Base-by-base conservation (phyloP, 2,888 invertebrate species). In the Heteromurus nitidus region DNA sequence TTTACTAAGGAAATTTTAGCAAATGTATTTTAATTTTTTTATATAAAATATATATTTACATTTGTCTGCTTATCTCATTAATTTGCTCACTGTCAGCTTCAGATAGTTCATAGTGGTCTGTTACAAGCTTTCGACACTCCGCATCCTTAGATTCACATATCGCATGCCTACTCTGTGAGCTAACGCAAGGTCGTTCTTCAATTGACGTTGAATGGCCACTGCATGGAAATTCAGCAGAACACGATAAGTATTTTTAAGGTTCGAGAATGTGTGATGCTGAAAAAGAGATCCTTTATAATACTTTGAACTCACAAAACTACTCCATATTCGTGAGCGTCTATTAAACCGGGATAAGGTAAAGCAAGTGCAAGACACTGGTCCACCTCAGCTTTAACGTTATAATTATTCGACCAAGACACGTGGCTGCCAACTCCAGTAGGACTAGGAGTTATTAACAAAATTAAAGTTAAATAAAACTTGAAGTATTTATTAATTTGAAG, bases 1-100 rank as follows among this genome's bases (percentile, higher is more conserved):
- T 22, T 64, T 24, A 11, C 74, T 74, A 44, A 20, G 11, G 20
- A 9, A 50, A 53, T n/a, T n/a, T n/a, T n/a, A n/a, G n/a, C 50
- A 44, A 44, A 44, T 18, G 36, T 36, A 36, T 36, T 36, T 36
- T 36, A 36, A 36, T 5, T 9, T 36, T 13, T 36, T 36, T 36
- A 36, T 13, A 36, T 36, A 13, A 36, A 36, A 36, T 36, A 36
- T 36, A 36, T 9, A 5, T 47, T n/a, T 47, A 50, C 13, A 36
- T 5, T 13, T 13, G 5, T 36, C 13, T 36, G 36, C 36, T 9
- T 13, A 5, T 36, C 13, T 36, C 5, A 36, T 36, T 36, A 36
- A 5, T 36, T 36, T 5, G 36, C 7, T 36, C n/a, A n/a, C n/a
- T n/a, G n/a, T n/a, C n/a, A n/a, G n/a, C 58, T 58, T 58, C 58